Evolutionary conservation across 2,113 vertebrate genomes (phyloP).

Genomic region (Microcebus murinus): DNA sequence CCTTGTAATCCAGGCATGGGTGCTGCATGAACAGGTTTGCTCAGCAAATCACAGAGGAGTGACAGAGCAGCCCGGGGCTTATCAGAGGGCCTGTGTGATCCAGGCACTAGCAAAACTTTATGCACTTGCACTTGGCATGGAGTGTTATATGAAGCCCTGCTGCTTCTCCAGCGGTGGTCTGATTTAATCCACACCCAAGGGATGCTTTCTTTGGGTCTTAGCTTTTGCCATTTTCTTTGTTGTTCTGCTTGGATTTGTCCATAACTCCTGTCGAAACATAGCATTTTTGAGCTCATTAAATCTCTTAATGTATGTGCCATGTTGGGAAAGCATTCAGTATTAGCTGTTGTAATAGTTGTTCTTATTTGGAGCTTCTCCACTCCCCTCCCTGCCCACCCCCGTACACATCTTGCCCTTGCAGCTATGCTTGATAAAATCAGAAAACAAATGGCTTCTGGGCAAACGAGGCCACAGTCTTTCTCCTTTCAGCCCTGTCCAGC

Average conservation of each 20-base stretch:
- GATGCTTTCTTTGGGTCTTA: neutral
- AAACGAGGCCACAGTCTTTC: neutral
- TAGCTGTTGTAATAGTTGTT: neutral
- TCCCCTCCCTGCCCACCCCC: too few species aligned
- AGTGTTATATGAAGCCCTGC: neutral
- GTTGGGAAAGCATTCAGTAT: neutral
- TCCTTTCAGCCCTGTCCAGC: neutral
- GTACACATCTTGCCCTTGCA: too few species aligned
- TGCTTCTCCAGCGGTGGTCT: neutral
- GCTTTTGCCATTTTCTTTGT: neutral
- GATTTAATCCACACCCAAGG: neutral
- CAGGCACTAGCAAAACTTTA: neutral
- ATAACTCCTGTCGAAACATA: neutral
- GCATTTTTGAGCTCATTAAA: constrained; percentile 29
- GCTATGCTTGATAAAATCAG: neutral
- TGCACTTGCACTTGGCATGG: neutral
- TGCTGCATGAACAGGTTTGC: neutral
- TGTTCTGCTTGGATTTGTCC: neutral
- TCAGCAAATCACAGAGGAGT: neutral
- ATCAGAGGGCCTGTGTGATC: neutral
- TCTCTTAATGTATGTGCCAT: neutral
- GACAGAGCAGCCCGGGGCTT: neutral
- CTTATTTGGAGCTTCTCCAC: neutral
- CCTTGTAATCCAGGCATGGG: neutral
- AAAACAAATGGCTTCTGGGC: rapidly evolving